Conservation (phyloP, 2,888 invertebrate genomes). For the Brachypterus glaber region DNA sequence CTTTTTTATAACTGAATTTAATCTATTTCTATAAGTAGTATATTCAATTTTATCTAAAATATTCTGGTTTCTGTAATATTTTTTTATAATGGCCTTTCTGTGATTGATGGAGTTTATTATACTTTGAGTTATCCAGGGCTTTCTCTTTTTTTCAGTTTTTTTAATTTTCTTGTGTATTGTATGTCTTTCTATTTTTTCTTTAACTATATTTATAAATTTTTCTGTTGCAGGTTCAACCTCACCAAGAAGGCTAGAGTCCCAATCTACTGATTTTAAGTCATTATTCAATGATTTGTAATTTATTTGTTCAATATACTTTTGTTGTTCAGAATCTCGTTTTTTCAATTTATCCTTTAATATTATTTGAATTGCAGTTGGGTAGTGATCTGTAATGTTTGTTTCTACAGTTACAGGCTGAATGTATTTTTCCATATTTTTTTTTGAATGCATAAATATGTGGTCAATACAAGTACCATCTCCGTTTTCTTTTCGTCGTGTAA, state of each 20-base stretch:
- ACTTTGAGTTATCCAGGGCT: neutral
- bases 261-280: neutral
- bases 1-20: too few species aligned
- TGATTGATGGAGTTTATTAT: neutral
- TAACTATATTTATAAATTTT: neutral
- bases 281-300: neutral
- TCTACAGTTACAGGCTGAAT: neutral
- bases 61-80: neutral
- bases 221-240: neutral
- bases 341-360: neutral
- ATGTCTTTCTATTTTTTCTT: neutral
- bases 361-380: neutral
- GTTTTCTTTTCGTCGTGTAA: neutral
- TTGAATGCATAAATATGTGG: slow-evolving; percentile 7
- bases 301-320: neutral
- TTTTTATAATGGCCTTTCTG: neutral
- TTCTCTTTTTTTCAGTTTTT: neutral
- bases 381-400: neutral
- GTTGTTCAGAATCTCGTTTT: too few species aligned
- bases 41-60: neutral
- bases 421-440: slow-evolving; percentile 4
- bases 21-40: neutral
- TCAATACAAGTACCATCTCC: neutral
- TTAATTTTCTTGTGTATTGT: neutral
- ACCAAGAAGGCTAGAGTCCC: neutral